Evolutionary conservation across 2,888 invertebrate species (phyloP).

Genomic region (Lissocephala sabroskyi): DNA sequence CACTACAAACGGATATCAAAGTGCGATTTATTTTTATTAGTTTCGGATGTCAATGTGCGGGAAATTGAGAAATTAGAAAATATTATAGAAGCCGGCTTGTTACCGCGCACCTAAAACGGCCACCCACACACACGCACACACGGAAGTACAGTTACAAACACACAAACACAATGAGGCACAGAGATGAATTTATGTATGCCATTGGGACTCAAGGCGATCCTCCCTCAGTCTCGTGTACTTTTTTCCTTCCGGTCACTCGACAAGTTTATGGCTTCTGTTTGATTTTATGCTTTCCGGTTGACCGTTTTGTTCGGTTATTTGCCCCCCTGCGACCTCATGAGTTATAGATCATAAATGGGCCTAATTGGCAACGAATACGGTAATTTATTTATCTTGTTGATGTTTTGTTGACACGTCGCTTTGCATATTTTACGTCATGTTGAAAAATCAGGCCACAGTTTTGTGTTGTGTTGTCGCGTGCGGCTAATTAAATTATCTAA

Average conservation of each 20-base stretch:
- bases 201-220: too few species aligned
- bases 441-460: too few species aligned
- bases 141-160: not conserved
- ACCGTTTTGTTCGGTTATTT: slow-evolving; percentile 15
- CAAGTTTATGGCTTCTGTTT: slow-evolving; percentile 25
- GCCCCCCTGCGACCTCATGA: not conserved
- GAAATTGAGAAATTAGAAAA: slow-evolving; percentile 67
- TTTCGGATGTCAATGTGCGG: slow-evolving; percentile 66
- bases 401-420: not conserved
- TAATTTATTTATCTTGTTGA: slow-evolving; percentile 4
- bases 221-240: too few species aligned
- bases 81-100: slow-evolving; percentile 55
- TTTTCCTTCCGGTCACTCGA: too few species aligned
- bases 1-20: slow-evolving; percentile 55
- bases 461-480: too few species aligned
- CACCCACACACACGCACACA: slow-evolving; percentile 12
- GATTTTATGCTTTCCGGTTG: slow-evolving; percentile 26
- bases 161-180: slow-evolving; percentile 2
- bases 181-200: too few species aligned
- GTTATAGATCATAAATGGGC: slow-evolving; percentile 18
- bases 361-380: slow-evolving; percentile 23
- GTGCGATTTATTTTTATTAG: slow-evolving; percentile 67
- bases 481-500: too few species aligned
- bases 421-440: slow-evolving; percentile 22
- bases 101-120: slow-evolving; percentile 40